phyloP scores from a whole-genome alignment of 1,140 invertebrate species.

The Drosophila punjabiensis region DNA sequence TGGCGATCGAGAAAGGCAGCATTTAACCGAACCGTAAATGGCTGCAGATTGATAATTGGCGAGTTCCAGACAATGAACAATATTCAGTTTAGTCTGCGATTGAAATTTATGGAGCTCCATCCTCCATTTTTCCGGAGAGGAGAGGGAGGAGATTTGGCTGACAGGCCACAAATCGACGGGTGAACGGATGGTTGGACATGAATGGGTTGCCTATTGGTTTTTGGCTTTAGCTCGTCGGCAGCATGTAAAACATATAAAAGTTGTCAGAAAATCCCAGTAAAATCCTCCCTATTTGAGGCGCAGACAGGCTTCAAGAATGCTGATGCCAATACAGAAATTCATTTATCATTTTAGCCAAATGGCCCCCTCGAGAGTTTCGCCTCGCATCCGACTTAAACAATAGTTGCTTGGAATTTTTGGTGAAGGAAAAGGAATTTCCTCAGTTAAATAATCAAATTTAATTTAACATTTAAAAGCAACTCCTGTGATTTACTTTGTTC shows the following conservation, averaged over 20 bases:
- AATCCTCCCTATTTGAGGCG: neutral
- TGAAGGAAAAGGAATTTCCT: neutral
- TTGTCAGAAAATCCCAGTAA: conserved; percentile 31
- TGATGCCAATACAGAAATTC: conserved; percentile 21
- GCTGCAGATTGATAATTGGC: conserved; percentile 18
- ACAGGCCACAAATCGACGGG: conserved; percentile 48
- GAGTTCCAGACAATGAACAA: conserved; percentile 7
- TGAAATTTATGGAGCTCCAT: conserved; percentile 36
- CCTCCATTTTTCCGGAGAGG: conserved; percentile 7
- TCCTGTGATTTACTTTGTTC: conserved; percentile 1
- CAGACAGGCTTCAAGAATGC: conserved; percentile 22
- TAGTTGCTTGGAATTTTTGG: neutral
- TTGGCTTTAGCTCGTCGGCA: conserved; percentile 7
- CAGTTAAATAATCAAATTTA: conserved; percentile 14
- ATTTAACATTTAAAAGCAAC: conserved; percentile 8
- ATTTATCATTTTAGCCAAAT: conserved; percentile 34
- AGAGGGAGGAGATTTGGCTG: neutral
- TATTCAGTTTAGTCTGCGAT: conserved; percentile 14
- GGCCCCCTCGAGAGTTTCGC: neutral
- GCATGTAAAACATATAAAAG: conserved; percentile 32
- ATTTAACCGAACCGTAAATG: conserved; percentile 3
- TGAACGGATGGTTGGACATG: conserved; percentile 21
- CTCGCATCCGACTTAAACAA: neutral
- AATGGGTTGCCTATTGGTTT: conserved; percentile 39
- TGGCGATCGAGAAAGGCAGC: conserved; percentile 8